Evolutionary conservation across 2,888 invertebrate species (phyloP), one percentile per base, ranked within the genome.

Genomic region (Andrena trimmerana): DNA sequence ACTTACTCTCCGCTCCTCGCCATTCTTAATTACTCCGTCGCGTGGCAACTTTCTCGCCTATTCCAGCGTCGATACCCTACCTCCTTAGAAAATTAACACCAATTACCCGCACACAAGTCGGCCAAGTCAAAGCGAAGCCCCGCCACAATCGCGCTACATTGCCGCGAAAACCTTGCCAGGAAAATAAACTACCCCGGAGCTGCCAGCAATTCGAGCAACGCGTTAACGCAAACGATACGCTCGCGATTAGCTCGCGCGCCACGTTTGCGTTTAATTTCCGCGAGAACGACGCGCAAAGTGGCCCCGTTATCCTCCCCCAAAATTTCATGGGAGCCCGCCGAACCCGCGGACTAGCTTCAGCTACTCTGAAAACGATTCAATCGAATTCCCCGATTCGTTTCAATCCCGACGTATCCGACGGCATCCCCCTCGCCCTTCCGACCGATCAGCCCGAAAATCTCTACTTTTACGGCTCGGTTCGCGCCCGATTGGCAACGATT

Each of bases 251-350:
- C 66, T 27, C n/a, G 13, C 54, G 29, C 52, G 7, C 27, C 42
- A 42, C 65, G 66, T 66, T 66, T 66, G 59, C 63, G 63, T 63
- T 54, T 54, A 52, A 73, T 73, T 73, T 60, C 59, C 59, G 29
- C 69, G 42, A 48, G 27, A 60, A 59, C 29, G 42, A 29, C 29
- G 48, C 29, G 70, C 48, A n/a, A 48, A 59, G 20, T 36, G 70
- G 70, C 60, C 31, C 31, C 42, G 60, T 48, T 60, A 27, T 29
- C 29, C 60, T 31, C 31, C 29, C 42, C 42, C 5, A 16, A 50
- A 66, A 48, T 71, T 62, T 60, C 60, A 16, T 62, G 31, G 48
- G 16, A 62, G 50, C 20, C 70, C 29, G 20, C 42, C 27, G 16
- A 29, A 20, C 29, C 48, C 48, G 42, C 48, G 70, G 27, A 42